These are phyloP conservation scores for Nansenia antarctica DNA, from an alignment of 2,113 vertebrate species.

Conservation along the genomic window DNA sequence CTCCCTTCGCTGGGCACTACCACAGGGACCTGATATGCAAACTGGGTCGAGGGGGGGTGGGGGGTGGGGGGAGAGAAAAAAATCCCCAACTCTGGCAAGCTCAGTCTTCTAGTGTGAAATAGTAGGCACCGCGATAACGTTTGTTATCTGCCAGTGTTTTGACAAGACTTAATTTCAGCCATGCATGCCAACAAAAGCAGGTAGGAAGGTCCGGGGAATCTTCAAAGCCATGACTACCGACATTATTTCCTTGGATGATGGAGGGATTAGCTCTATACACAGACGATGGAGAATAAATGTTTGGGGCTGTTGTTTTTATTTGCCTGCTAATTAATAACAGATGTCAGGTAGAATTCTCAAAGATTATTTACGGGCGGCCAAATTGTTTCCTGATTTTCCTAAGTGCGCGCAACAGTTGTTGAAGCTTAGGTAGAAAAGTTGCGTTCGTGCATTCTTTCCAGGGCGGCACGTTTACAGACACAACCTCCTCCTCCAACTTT, in stretches of 20 bases:
- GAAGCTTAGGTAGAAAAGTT: neutral
- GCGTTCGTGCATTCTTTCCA: neutral
- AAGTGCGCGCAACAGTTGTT: neutral
- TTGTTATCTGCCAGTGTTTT: conserved; percentile 31
- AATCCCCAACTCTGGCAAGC: neutral
- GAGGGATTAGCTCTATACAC: conserved; percentile 15
- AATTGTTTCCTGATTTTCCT: conserved; percentile 28
- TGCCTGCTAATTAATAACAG: conserved; percentile 42
- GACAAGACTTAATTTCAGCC: conserved; percentile 29
- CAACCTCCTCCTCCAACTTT: neutral
- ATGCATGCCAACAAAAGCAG: conserved; percentile 26
- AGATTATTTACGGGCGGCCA: conserved; percentile 33
- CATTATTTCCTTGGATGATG: conserved; percentile 18
- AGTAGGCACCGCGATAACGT: conserved; percentile 13
- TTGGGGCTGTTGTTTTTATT: conserved; percentile 13
- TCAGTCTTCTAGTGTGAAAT: conserved; percentile 6
- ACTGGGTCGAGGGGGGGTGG: no score
- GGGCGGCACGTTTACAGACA: neutral
- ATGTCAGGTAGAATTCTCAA: conserved; percentile 40
- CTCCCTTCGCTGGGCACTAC: conserved; percentile 8
- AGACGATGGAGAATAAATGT: conserved; percentile 13
- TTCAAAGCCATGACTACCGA: conserved; percentile 24
- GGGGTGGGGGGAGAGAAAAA: no score
- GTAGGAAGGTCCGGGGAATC: conserved; percentile 18
- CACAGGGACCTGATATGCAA: no score